Percentiles rank a stretch among this genome's conserved stretches.
Evolutionary conservation across 2,113 vertebrate genomes (phyloP).

Genomic region (Ophiodon elongatus): DNA sequence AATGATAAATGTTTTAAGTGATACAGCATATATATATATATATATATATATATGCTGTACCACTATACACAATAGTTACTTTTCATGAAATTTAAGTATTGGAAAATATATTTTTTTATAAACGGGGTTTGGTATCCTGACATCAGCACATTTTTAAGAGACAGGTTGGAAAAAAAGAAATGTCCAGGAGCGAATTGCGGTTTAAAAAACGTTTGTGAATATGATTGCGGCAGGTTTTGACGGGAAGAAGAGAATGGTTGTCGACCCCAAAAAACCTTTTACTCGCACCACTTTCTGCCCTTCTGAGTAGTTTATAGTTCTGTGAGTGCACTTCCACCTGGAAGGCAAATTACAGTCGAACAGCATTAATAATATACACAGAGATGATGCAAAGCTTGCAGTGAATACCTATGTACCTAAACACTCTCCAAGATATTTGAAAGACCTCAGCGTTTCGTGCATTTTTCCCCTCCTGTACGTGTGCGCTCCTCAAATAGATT

Average conservation of each 20-base stretch:
- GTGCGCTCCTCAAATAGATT: conserved; percentile 1
- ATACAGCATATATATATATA: not conserved
- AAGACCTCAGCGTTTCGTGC: not conserved
- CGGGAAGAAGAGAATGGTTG: conserved; percentile 3
- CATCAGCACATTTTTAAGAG: not conserved
- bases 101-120: not conserved
- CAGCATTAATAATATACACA: conserved; percentile 4
- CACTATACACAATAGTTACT: no score
- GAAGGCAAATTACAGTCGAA: conserved; percentile 46
- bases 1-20: not conserved
- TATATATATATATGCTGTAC: no score
- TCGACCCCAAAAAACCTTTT: conserved; percentile 27
- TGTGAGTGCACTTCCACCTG: conserved; percentile 38
- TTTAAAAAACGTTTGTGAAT: conserved; percentile 3
- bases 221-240: conserved; percentile 27
- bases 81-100: no score
- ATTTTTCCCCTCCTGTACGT: not conserved
- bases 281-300: conserved; percentile 14
- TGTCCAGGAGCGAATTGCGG: not conserved
- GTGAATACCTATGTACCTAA: not conserved
- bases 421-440: not conserved
- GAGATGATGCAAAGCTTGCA: conserved; percentile 40
- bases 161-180: not conserved
- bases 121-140: not conserved
- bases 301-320: conserved; percentile 16